A percentile compares a stretch with the other conserved stretches of the same genome.
Evolutionary conservation across 2,888 invertebrate genomes (phyloP).

Genomic region (Drosophila meridiana): DNA sequence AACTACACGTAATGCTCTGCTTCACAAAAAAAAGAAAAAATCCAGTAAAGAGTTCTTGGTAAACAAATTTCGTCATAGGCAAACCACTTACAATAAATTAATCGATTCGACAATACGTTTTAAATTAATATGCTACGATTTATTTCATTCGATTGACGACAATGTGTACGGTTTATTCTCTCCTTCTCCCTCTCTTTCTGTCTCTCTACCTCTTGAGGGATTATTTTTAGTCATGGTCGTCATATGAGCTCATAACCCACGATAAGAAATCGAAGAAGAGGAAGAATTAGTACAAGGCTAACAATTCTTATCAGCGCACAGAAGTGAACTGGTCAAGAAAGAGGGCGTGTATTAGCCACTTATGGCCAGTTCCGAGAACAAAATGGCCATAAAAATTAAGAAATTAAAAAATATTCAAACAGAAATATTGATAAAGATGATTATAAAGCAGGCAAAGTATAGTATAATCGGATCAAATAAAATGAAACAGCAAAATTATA

Average conservation of each 20-base stretch:
- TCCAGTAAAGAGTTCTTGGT: conserved; percentile 11
- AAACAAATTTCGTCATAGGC: conserved; percentile 71
- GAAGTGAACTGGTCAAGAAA: conserved; percentile 62
- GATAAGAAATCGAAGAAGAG: conserved; percentile 29
- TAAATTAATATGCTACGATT: conserved; percentile 69
- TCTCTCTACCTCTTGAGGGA: conserved; percentile 6
- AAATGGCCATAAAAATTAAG: conserved; percentile 23
- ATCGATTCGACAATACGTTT: conserved; percentile 67
- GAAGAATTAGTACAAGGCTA: conserved; percentile 27
- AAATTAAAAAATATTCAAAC: conserved; percentile 1
- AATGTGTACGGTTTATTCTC: conserved; percentile 17
- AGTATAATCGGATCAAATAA: neutral
- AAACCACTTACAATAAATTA: conserved; percentile 63
- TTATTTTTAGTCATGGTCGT: conserved; percentile 67
- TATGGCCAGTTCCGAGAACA: conserved; percentile 45
- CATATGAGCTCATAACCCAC: conserved; percentile 69
- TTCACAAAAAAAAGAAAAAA: neutral
- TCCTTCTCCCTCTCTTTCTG: neutral
- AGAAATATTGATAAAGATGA: neutral
- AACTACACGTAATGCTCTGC: conserved; percentile 8
- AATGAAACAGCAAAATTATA: neutral
- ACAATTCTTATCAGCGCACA: conserved; percentile 21
- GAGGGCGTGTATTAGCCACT: conserved; percentile 55
- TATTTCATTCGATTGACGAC: conserved; percentile 63
- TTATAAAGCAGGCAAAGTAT: neutral